phyloP scores from a whole-genome alignment of 2,888 invertebrate genomes.

The Saturnia pavonia region DNA sequence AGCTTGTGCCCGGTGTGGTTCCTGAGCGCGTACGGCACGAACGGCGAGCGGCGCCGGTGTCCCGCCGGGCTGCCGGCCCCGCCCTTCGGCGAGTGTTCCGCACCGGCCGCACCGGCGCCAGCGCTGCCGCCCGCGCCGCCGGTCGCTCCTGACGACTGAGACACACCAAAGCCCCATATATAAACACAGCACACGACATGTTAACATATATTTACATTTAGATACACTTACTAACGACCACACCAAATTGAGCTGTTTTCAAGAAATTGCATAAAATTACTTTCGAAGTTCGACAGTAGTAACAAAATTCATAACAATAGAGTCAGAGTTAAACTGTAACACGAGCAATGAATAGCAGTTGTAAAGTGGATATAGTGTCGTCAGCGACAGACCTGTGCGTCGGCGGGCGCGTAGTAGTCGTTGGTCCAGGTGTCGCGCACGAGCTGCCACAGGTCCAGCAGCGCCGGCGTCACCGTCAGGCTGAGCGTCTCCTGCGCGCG shows the following conservation, averaged over 20 bases:
- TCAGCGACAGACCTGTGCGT: conserved; percentile 47
- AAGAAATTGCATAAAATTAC: too few relatives aligned
- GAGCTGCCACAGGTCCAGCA: conserved; percentile 90
- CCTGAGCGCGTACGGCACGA: conserved; percentile 95
- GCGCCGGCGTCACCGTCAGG: conserved; percentile 93
- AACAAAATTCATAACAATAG: too few relatives aligned
- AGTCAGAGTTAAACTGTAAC: too few relatives aligned
- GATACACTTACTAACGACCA: too few relatives aligned
- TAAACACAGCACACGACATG: background rate
- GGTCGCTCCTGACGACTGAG: background rate
- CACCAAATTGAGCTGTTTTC: too few relatives aligned
- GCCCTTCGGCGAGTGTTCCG: conserved; percentile 65
- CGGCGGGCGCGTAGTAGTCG: conserved; percentile 84
- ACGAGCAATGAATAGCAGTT: too few relatives aligned
- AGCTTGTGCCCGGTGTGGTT: conserved; percentile 95
- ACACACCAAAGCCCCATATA: background rate
- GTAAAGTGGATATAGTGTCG: background rate
- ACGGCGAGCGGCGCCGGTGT: conserved; percentile 91
- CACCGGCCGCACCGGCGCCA: conserved; percentile 30
- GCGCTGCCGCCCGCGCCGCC: background rate
- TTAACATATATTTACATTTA: too few relatives aligned
- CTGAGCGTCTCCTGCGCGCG: conserved; percentile 88
- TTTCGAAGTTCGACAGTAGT: too few relatives aligned
- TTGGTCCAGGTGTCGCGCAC: conserved; percentile 94
- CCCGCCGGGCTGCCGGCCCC: conserved; percentile 83